phyloP scores from a whole-genome alignment of 2,797 vertebrate species.

The Neoniphon sammara region DNA sequence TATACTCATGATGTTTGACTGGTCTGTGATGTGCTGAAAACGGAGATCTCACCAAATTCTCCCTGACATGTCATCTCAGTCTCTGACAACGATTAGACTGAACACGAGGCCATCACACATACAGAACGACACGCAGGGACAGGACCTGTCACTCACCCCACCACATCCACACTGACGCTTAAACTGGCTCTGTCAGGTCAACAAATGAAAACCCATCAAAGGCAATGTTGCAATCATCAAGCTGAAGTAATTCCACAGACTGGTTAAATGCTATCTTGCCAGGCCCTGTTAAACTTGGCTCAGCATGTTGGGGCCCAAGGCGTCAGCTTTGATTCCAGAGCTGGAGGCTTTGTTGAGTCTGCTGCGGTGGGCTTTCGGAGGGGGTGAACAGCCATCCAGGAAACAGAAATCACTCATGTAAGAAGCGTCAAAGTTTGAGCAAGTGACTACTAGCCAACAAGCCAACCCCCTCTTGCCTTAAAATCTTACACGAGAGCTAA shows the following conservation, averaged over 20 bases:
- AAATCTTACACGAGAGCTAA: constrained; percentile 35
- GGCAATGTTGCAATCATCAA: constrained; percentile 67
- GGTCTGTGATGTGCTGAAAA: constrained; percentile 55
- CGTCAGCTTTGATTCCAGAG: constrained; percentile 55
- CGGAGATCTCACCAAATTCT: constrained; percentile 65
- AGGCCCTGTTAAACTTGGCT: constrained; percentile 56
- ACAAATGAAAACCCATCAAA: constrained; percentile 76
- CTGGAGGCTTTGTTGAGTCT: constrained; percentile 36
- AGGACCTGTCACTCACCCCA: constrained; percentile 69
- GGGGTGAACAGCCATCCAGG: constrained; percentile 24
- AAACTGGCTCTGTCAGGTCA: constrained; percentile 77
- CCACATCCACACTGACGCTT: constrained; percentile 63
- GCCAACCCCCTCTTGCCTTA: constrained; percentile 39
- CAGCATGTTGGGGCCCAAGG: constrained; percentile 51
- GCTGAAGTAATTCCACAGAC: constrained; percentile 58
- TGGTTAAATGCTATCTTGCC: constrained; percentile 65
- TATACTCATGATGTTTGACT: constrained; percentile 33
- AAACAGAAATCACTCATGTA: constrained; percentile 28
- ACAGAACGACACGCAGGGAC: constrained; percentile 56
- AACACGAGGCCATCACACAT: constrained; percentile 61
- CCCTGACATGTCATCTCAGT: constrained; percentile 66
- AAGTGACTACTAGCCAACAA: constrained; percentile 7
- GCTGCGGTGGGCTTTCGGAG: constrained; percentile 10
- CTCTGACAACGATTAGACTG: constrained; percentile 66
- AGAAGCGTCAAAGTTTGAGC: constrained; percentile 7